phyloP scores from a whole-genome alignment of 2,113 vertebrate species.

The Pelodiscus sinensis region DNA sequence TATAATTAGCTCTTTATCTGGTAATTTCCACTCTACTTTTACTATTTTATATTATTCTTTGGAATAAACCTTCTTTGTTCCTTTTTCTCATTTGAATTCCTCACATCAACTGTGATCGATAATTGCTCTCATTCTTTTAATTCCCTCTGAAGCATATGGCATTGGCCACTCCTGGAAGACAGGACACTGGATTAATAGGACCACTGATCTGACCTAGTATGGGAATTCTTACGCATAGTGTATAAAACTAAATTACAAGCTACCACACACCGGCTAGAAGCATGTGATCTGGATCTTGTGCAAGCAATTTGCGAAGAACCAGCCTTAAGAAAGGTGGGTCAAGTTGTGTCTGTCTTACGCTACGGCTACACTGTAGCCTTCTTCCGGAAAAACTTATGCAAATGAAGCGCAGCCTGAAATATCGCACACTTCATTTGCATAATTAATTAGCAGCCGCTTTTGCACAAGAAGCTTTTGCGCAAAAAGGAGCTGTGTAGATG shows the following conservation, averaged over 20 bases:
- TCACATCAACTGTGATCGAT: not conserved
- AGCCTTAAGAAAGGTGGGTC: not conserved
- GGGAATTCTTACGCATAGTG: not conserved
- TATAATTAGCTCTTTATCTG: not conserved
- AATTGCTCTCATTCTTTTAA: not conserved
- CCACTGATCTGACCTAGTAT: not conserved
- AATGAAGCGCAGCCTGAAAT: too few species aligned
- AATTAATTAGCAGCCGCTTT: too few species aligned
- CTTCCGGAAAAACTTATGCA: too few species aligned
- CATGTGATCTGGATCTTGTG: not conserved
- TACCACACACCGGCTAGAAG: not conserved
- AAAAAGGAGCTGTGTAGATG: too few species aligned
- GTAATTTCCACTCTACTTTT: not conserved
- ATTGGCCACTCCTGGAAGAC: not conserved
- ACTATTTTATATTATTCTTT: not conserved
- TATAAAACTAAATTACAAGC: not conserved
- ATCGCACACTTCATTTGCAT: too few species aligned
- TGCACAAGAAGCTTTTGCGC: too few species aligned
- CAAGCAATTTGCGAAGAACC: not conserved
- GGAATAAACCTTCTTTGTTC: not conserved
- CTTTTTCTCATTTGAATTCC: constrained; percentile 2
- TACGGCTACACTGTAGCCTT: too few species aligned
- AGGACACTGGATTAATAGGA: not conserved
- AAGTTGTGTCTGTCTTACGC: not conserved
- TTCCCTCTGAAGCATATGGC: not conserved